Evolutionary conservation across 2,888 invertebrate species (phyloP).

Genomic region (Drosophila setosimentum): DNA sequence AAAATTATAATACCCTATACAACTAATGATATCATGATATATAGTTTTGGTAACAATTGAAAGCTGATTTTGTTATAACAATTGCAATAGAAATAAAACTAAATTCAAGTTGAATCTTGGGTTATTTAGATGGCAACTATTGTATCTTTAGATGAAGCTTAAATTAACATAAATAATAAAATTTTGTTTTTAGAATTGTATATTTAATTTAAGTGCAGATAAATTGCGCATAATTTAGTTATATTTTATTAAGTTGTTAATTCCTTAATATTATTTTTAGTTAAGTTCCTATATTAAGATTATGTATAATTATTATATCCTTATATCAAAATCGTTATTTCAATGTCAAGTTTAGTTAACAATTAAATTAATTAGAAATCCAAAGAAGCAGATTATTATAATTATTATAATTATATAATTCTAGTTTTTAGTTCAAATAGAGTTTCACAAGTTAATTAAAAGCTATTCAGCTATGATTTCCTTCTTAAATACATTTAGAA

Average conservation of each 20-base stretch:
- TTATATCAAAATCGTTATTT: neutral
- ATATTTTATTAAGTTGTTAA: neutral
- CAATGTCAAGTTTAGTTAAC: neutral
- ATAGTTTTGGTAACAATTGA: neutral
- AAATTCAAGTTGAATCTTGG: neutral
- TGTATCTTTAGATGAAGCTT: neutral
- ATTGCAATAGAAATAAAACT: neutral
- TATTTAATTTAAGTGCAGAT: neutral
- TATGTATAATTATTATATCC: neutral
- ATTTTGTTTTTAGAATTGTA: neutral
- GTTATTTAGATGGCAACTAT: neutral
- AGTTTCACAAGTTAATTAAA: neutral
- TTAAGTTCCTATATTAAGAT: neutral
- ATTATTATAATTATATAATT: no score
- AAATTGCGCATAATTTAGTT: neutral
- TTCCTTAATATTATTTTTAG: fast-evolving
- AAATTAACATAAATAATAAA: neutral
- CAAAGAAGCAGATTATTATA: fast-evolving
- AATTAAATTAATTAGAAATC: neutral
- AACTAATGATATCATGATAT: neutral
- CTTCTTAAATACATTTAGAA: neutral
- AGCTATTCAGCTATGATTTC: neutral
- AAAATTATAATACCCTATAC: neutral
- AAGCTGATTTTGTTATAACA: neutral
- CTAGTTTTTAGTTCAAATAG: neutral